A percentile compares a stretch with the other conserved stretches of the same genome.
Conservation (phyloP, 2,888 invertebrate genomes). For the Epinotia brunnichana region DNA sequence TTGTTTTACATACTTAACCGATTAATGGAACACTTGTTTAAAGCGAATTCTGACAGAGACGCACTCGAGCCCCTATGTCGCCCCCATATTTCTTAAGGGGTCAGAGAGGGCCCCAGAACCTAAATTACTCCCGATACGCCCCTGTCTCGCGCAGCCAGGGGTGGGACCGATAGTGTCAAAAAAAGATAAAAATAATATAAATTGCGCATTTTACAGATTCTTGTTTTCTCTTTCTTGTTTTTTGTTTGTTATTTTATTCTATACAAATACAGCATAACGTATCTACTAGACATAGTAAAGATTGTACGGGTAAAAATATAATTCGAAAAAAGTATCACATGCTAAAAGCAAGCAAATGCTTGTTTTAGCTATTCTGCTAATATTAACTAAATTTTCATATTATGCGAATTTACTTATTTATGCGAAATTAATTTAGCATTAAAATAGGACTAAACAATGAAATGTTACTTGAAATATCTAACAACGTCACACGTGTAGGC, state of each 20-base stretch:
- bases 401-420: too few species aligned
- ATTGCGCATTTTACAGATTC: slow-evolving; percentile 68
- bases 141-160: slow-evolving; percentile 72
- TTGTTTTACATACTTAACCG: slow-evolving; percentile 39
- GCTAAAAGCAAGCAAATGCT: too few species aligned
- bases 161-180: slow-evolving; percentile 82
- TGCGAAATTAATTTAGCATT: neutral
- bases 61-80: slow-evolving; percentile 44
- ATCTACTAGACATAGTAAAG: too few species aligned
- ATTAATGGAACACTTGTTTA: slow-evolving; percentile 39
- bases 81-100: slow-evolving; percentile 73
- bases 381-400: too few species aligned
- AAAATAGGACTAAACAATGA: neutral
- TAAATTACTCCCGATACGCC: slow-evolving; percentile 78
- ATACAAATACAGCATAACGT: neutral
- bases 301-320: too few species aligned
- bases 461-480: neutral
- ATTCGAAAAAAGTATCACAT: too few species aligned
- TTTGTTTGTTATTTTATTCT: slow-evolving; percentile 52
- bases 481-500: neutral
- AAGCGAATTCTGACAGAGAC: slow-evolving; percentile 22
- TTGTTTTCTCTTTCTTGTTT: slow-evolving; percentile 53
- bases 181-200: slow-evolving; percentile 83
- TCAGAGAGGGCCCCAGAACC: slow-evolving; percentile 65
- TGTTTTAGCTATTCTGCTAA: too few species aligned